Conservation (phyloP, 2,113 vertebrate species). For the Delphinapterus leucas region DNA sequence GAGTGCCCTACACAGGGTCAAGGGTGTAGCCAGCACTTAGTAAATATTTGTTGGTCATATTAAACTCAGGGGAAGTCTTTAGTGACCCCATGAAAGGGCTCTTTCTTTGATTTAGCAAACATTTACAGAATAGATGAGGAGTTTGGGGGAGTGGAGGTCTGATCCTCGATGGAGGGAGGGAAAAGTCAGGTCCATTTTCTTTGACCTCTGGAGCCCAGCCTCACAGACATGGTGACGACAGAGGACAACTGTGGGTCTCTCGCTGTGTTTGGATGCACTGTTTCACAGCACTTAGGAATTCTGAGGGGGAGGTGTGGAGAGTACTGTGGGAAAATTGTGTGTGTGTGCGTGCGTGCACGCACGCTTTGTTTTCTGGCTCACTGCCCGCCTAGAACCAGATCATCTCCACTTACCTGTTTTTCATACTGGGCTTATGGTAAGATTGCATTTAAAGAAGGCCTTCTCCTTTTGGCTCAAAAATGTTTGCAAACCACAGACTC, state of each 20-base stretch:
- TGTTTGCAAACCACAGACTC: slow-evolving; percentile 46
- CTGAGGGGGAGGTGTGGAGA: not conserved
- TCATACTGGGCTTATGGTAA: not conserved
- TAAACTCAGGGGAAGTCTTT: not conserved
- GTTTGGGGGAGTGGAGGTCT: not conserved
- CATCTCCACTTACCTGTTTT: not conserved
- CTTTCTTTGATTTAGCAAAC: slow-evolving; percentile 50
- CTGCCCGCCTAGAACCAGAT: not conserved
- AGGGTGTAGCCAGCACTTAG: not conserved
- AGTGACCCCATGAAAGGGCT: not conserved
- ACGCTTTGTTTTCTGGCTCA: not conserved
- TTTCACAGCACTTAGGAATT: not conserved
- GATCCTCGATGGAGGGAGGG: not conserved
- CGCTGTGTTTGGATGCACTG: not conserved
- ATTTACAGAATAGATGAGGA: slow-evolving; percentile 7
- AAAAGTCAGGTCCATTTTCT: not conserved
- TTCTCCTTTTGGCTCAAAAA: slow-evolving; percentile 25
- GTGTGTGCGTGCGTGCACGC: not conserved
- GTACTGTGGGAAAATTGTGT: not conserved
- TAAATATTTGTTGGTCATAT: not conserved
- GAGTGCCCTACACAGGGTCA: not conserved
- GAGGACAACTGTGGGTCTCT: not conserved
- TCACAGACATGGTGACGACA: not conserved
- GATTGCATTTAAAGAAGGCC: slow-evolving; percentile 26
- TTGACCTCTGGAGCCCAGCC: not conserved